Evolutionary conservation across 1,140 invertebrate species (phyloP).

Genomic region (Belonocnema kinseyi): DNA sequence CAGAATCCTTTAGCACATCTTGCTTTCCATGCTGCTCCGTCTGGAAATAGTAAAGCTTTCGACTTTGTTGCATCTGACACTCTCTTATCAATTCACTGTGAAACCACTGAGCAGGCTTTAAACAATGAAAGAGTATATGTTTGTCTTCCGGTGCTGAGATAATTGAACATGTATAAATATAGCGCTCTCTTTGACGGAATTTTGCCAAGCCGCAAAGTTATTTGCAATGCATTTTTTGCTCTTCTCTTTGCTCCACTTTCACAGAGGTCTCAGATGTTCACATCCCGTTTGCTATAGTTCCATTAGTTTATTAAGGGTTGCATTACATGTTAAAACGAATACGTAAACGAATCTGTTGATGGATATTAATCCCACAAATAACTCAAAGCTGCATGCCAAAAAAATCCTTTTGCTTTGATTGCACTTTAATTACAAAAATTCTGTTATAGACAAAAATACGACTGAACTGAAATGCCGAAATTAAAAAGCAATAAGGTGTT

Average conservation of each 20-base stretch:
- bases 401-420: conserved; percentile 44
- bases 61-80: background rate
- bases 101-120: background rate
- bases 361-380: conserved; percentile 17
- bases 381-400: background rate
- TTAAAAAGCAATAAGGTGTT: background rate
- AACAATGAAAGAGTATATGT: conserved; percentile 19
- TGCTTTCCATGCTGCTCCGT: background rate
- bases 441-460: background rate
- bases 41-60: background rate
- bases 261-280: conserved; percentile 14
- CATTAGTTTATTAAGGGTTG: conserved; percentile 53
- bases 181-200: conserved; percentile 26
- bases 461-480: background rate
- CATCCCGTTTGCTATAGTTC: conserved; percentile 13
- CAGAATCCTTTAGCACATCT: background rate
- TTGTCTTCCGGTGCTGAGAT: conserved; percentile 11
- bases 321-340: background rate
- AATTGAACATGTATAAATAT: conserved; percentile 27
- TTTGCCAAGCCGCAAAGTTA: conserved; percentile 48
- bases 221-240: conserved; percentile 55
- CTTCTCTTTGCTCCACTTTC: conserved; percentile 30
- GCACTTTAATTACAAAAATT: conserved; percentile 31
- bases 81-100: conserved; percentile 14
- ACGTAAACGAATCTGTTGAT: conserved; percentile 17